These are phyloP conservation scores for Lonchura striata DNA, from an alignment of 2,113 vertebrate genomes.

Conservation along the genomic window DNA sequence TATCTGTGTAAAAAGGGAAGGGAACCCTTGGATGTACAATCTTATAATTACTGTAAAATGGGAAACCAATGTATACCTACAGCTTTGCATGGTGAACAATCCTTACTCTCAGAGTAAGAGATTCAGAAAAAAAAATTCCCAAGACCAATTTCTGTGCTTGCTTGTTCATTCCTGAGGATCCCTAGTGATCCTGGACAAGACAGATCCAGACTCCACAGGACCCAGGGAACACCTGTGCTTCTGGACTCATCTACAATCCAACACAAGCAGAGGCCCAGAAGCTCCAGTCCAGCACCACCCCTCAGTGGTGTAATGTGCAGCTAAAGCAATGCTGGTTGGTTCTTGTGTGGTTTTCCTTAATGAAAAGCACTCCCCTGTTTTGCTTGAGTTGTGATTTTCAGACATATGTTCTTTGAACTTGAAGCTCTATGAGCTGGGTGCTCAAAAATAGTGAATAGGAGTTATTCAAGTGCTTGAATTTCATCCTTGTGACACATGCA, in stretches of 20 bases:
- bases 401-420: not conserved
- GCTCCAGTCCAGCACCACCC: not conserved
- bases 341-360: not conserved
- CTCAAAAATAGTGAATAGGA: not conserved
- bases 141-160: not conserved
- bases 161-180: not conserved
- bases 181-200: not conserved
- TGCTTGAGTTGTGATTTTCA: not conserved
- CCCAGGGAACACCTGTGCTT: not conserved
- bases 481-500: not conserved
- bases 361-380: not conserved
- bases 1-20: not conserved
- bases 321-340: not conserved
- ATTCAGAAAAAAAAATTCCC: not conserved
- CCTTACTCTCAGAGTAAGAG: not conserved
- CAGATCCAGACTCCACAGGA: not conserved
- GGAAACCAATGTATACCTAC: not conserved
- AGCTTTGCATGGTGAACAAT: not conserved
- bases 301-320: not conserved
- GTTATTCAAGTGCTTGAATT: not conserved
- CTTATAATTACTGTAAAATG: not conserved
- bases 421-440: not conserved
- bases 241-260: not conserved
- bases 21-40: not conserved
- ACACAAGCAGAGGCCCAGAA: not conserved